Base-by-base conservation (phyloP, 2,888 invertebrate species). In the Dynastes grantii region DNA sequence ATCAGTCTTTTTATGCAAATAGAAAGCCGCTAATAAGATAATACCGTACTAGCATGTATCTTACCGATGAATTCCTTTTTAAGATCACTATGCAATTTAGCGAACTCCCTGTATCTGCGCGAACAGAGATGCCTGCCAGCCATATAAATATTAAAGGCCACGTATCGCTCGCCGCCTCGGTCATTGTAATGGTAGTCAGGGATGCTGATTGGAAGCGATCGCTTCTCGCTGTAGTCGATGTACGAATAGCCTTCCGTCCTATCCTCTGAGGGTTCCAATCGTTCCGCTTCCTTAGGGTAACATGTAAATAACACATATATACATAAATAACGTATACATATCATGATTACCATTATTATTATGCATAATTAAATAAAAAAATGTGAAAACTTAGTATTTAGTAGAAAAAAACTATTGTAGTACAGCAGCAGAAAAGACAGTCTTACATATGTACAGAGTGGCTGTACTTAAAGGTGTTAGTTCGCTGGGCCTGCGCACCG, bases 61-160 rank as follows among this genome's bases (percentile, higher is more conserved):
- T 87, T 81, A 92, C 94, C 98, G 82, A 95, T 92, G 88, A 98
- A 99, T 89, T 98, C 98, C 89, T 97, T 95, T 88, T 98, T 96
- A 77, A 98, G 90, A 84, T 94, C 94, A 85, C 94, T 92, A 87
- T 98, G 96, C 80, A 99, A 90, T 82, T 95, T 95, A 8, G 97
- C 94, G 89, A 99, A 99, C 90, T 99, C 99, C 80, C 98, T 92
- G 89, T 99, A 99, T 55, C 99, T 92, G 73, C 99, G 91, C 71
- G 98, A 98, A 90, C 99, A 99, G 76, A 99, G 91, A 88, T 99
- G 99, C 51, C 99, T 91, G 0, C 99, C 99, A 5, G 99, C 99
- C 98, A 99, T 99, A 89, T 99, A 98, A 81, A 99, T 98, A 88
- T 99, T 99, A 90, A 97, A 99, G 9, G 94, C 97, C 84, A 98